Evolutionary conservation across 2,797 vertebrate species (phyloP).

Genomic region (Epinephelus awoara): DNA sequence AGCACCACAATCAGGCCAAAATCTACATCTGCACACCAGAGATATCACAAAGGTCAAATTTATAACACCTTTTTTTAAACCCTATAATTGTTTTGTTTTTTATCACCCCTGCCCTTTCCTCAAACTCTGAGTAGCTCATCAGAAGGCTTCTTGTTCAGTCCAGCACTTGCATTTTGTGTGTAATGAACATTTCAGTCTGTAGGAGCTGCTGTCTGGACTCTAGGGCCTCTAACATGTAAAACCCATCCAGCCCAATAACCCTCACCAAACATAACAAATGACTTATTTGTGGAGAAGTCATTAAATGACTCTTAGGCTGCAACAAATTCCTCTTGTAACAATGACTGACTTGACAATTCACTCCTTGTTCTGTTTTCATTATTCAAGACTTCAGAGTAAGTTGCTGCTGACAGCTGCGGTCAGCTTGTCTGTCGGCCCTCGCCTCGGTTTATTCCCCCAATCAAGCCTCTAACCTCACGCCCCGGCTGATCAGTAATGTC

Average conservation of each 20-base stretch:
- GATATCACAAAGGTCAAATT: not conserved
- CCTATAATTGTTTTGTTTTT: not conserved
- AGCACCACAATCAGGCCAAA: not conserved
- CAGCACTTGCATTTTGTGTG: not conserved
- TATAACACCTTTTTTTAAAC: not conserved
- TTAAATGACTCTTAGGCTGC: slow-evolving; percentile 38
- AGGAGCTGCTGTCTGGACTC: not conserved
- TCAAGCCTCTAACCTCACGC: slow-evolving; percentile 42
- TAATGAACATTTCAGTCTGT: not conserved
- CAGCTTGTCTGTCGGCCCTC: slow-evolving; percentile 48
- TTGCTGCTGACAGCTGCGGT: slow-evolving; percentile 64
- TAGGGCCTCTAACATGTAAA: not conserved
- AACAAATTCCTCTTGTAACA: slow-evolving; percentile 46
- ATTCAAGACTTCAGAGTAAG: slow-evolving; percentile 27
- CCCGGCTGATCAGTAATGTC: slow-evolving; percentile 46
- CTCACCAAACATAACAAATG: slow-evolving; percentile 57
- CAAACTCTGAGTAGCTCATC: not conserved
- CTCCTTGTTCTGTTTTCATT: slow-evolving; percentile 31
- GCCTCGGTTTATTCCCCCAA: slow-evolving; percentile 47
- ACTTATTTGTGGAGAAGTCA: slow-evolving; percentile 43
- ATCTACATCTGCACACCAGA: not conserved
- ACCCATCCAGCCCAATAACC: slow-evolving; percentile 1
- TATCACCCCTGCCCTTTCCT: not conserved
- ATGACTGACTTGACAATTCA: slow-evolving; percentile 41
- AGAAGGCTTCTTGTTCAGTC: not conserved